Evolutionary conservation across 2,113 vertebrate species (phyloP).

Genomic region (Lophotis ruficrista): DNA sequence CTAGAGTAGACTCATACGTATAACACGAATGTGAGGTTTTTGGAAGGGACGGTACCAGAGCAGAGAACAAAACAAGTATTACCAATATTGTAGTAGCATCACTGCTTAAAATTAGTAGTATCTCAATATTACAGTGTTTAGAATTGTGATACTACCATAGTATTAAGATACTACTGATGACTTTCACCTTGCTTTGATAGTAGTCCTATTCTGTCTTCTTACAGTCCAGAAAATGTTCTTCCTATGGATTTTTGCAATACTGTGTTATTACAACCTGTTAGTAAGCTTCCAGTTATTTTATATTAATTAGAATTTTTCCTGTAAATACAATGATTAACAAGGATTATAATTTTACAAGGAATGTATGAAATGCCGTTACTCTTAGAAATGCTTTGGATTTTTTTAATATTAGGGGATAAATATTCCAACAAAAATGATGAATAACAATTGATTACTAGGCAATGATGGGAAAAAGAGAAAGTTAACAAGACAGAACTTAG

Average conservation of each 20-base stretch:
- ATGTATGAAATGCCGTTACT: not conserved
- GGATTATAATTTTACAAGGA: not conserved
- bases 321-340: not conserved
- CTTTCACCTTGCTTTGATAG: not conserved
- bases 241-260: not conserved
- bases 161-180: not conserved
- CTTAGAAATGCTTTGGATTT: not conserved
- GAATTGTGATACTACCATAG: not conserved
- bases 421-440: not conserved
- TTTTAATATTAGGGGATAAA: not conserved
- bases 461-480: not conserved
- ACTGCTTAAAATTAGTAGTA: not conserved
- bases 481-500: not conserved
- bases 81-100: not conserved
- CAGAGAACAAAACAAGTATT: not conserved
- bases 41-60: not conserved
- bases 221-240: not conserved
- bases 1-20: not conserved
- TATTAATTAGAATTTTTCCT: not conserved
- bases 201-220: not conserved
- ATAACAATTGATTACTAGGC: not conserved
- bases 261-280: not conserved
- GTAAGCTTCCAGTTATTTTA: not conserved
- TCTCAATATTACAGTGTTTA: not conserved
- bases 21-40: rapidly evolving